These are phyloP conservation scores for Thunnus thynnus DNA, from an alignment of 2,113 vertebrate genomes.

Conservation along the genomic window DNA sequence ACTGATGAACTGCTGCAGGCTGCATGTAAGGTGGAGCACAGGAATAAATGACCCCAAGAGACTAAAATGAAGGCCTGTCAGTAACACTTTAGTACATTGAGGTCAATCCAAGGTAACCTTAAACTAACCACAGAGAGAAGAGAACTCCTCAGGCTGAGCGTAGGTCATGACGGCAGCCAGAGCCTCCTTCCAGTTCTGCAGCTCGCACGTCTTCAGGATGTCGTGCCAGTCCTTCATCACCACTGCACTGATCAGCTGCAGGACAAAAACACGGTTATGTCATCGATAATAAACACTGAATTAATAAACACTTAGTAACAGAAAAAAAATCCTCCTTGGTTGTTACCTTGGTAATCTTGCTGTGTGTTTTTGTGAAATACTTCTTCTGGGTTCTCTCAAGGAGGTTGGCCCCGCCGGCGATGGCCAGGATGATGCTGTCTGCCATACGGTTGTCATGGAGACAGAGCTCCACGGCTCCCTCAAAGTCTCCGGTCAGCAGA, in stretches of 20 bases:
- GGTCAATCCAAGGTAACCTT: too few species aligned
- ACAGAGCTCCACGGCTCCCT: constrained; percentile 94
- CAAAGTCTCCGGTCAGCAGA: constrained; percentile 93
- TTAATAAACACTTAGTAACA: neutral
- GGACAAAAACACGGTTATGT: neutral
- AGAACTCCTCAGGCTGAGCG: constrained; percentile 92
- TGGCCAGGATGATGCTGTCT: constrained; percentile 95
- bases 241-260: constrained; percentile 95
- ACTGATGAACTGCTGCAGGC: too few species aligned
- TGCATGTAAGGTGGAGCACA: too few species aligned
- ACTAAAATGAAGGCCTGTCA: too few species aligned
- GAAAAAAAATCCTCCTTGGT: fast-evolving
- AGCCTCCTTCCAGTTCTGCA: constrained; percentile 96
- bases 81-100: too few species aligned
- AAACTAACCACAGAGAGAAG: constrained; percentile 92
- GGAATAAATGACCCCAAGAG: too few species aligned
- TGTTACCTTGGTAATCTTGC: constrained; percentile 94
- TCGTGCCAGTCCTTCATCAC: constrained; percentile 96
- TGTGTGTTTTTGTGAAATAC: constrained; percentile 92
- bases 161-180: constrained; percentile 97
- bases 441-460: constrained; percentile 97
- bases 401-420: constrained; percentile 93
- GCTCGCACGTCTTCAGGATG: constrained; percentile 93
- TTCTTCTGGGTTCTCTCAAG: constrained; percentile 93
- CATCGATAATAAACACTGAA: too few species aligned